phyloP scores from a whole-genome alignment of 35 echinoderm and acorn worm species.

The Apostichopus parvimensis region DNA sequence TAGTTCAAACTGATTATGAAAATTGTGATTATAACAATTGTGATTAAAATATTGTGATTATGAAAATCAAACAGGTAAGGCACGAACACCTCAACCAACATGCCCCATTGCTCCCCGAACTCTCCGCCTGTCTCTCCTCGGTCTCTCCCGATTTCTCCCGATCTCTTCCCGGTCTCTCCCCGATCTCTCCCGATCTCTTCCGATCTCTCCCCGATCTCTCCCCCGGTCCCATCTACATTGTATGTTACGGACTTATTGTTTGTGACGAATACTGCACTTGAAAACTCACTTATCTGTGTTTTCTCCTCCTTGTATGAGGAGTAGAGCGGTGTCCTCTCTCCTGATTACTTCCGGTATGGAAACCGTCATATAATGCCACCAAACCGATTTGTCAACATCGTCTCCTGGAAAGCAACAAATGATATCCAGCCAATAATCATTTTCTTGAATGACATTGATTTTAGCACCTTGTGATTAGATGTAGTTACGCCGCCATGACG shows the following conservation, averaged over 20 bases:
- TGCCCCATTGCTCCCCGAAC: no score
- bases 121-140: no score
- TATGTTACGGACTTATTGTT: background rate
- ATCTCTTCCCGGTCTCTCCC: no score
- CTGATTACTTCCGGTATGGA: slow-evolving; percentile 18
- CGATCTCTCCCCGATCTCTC: background rate
- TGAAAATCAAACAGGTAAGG: no score
- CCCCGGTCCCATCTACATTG: slow-evolving; percentile 11
- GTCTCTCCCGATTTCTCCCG: no score
- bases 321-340: slow-evolving; percentile 26
- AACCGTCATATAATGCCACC: slow-evolving; percentile 30
- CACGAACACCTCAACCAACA: no score
- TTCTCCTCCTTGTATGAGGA: background rate
- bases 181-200: no score
- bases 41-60: no score
- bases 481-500: no score
- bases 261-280: background rate
- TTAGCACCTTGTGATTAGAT: no score
- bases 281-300: slow-evolving; percentile 9
- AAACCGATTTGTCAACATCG: slow-evolving; percentile 1
- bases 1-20: no score
- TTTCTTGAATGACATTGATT: background rate
- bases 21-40: no score
- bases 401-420: slow-evolving; percentile 18
- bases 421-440: background rate